These are phyloP conservation scores for Helobdella robusta DNA, from an alignment of 2,888 invertebrate genomes.

Conservation along the genomic window DNA sequence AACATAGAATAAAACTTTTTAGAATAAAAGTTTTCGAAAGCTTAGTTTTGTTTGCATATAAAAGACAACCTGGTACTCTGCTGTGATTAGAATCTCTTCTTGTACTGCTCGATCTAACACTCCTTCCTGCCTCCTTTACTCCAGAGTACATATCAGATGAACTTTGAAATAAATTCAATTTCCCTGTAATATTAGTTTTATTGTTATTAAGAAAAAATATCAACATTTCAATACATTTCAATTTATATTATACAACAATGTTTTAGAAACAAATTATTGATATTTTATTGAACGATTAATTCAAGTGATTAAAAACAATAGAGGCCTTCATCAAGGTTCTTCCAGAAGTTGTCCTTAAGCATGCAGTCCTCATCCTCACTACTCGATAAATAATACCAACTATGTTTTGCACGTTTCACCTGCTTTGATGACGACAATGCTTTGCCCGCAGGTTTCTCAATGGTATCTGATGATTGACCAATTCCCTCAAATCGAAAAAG, in stretches of 20 bases:
- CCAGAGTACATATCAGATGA: conserved; percentile 46
- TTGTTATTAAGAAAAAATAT: neutral
- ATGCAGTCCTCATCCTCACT: conserved; percentile 31
- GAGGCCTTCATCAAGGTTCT: conserved; percentile 43
- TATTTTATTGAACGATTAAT: no score
- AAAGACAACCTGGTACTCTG: neutral
- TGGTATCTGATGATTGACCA: conserved; percentile 10
- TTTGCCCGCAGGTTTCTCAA: neutral
- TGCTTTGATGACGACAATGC: conserved; percentile 11
- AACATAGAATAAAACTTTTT: no score
- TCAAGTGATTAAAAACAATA: neutral
- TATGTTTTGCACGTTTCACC: conserved; percentile 14
- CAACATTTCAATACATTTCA: neutral
- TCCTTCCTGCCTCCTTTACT: conserved; percentile 42
- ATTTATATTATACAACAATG: no score
- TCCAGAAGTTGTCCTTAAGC: conserved; percentile 46
- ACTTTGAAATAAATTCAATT: conserved; percentile 40
- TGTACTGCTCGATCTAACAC: conserved; percentile 33
- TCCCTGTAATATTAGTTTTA: conserved; percentile 32
- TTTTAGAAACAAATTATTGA: no score
- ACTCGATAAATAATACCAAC: conserved; percentile 26
- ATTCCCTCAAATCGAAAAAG: no score
- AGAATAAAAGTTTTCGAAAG: no score
- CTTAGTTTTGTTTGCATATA: no score
- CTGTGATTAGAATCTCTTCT: neutral